Conservation (phyloP, 2,888 invertebrate genomes). For the Orchesella flavescens region DNA sequence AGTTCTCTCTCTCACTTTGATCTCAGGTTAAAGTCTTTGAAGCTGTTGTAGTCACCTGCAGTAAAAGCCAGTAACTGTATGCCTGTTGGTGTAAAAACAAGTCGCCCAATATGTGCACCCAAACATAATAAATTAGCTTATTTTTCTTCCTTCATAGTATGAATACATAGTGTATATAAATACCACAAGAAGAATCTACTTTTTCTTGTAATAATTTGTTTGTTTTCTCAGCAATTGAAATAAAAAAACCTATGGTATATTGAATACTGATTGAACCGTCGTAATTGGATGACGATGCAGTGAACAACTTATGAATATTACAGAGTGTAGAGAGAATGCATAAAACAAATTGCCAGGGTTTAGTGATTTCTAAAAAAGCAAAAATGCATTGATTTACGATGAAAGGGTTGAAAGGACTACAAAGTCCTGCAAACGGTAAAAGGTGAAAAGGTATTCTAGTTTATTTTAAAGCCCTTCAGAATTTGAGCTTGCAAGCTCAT, state of each 20-base stretch:
- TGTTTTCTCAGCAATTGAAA: slow-evolving; percentile 26
- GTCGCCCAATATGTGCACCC: neutral
- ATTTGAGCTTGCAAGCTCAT: slow-evolving; percentile 36
- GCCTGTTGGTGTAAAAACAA: neutral
- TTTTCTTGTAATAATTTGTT: slow-evolving; percentile 17
- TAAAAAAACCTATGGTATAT: slow-evolving; percentile 2
- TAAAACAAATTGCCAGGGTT: too few species aligned
- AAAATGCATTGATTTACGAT: slow-evolving; percentile 47
- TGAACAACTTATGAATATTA: too few species aligned
- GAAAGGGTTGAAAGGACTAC: slow-evolving; percentile 49
- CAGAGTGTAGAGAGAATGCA: too few species aligned
- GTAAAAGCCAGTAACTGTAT: neutral
- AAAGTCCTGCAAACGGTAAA: neutral
- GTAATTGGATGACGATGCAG: neutral
- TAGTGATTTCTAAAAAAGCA: neutral
- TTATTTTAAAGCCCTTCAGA: neutral
- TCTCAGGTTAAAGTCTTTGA: too few species aligned
- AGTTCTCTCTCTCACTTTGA: slow-evolving; percentile 9
- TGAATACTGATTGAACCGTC: neutral
- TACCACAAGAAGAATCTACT: slow-evolving; percentile 16
- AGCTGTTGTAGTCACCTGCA: slow-evolving; percentile 53
- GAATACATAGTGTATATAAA: neutral
- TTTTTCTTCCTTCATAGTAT: neutral
- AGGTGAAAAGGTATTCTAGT: neutral
- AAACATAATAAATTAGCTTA: slow-evolving; percentile 16